These are phyloP conservation scores for Struthio camelus DNA, from an alignment of 2,113 vertebrate genomes.

Conservation along the genomic window DNA sequence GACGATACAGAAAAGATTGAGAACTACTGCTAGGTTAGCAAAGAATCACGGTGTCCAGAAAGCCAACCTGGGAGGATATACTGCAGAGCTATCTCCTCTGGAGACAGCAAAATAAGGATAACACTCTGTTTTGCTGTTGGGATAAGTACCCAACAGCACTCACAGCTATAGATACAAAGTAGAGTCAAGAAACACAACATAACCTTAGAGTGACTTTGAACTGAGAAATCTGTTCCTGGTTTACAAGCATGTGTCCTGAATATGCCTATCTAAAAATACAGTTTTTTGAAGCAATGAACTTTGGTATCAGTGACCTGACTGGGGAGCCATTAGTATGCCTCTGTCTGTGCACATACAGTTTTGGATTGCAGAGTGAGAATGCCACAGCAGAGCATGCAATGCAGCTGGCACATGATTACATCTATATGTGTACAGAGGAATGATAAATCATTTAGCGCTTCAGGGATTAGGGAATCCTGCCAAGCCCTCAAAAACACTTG, in stretches of 20 bases:
- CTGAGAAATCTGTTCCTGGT: not conserved
- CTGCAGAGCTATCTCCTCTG: not conserved
- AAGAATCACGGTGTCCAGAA: not conserved
- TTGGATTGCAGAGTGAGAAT: not conserved
- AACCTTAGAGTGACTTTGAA: not conserved
- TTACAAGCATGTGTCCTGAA: not conserved
- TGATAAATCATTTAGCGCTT: conserved; percentile 49
- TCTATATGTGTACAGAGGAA: not conserved
- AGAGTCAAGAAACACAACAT: not conserved
- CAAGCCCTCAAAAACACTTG: conserved; percentile 64
- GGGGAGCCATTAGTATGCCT: not conserved
- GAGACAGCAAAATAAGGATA: not conserved
- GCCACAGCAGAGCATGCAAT: not conserved
- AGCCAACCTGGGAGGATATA: not conserved
- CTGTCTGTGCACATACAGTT: not conserved
- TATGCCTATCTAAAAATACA: not conserved
- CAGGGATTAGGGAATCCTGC: conserved; percentile 48
- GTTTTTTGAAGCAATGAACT: not conserved
- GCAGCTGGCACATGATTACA: not conserved
- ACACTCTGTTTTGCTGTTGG: not conserved
- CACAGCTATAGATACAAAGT: not conserved
- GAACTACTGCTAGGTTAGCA: not conserved
- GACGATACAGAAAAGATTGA: not conserved
- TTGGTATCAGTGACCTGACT: not conserved
- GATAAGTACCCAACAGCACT: not conserved